A percentile compares a stretch with the other conserved stretches of the same genome.
Evolutionary conservation across 2,113 vertebrate species (phyloP).

Genomic region (Pelusios castaneus): DNA sequence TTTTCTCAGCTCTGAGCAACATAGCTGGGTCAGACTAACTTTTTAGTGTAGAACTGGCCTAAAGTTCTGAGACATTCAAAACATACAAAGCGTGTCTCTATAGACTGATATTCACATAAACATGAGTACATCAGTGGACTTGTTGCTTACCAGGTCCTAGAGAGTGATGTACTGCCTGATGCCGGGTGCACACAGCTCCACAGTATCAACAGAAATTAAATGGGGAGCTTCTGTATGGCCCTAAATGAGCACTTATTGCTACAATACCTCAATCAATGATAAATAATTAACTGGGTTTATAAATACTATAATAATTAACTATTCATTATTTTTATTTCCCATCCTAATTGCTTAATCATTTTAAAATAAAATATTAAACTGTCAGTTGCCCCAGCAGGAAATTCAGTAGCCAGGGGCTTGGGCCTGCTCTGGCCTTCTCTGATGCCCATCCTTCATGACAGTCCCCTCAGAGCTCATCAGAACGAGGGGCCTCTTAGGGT

Average conservation of each 20-base stretch:
- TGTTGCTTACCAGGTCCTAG: not conserved
- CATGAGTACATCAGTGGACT: not conserved
- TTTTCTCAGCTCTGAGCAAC: not conserved
- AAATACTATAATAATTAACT: not conserved
- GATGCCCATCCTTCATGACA: not conserved
- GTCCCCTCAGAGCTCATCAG: not conserved
- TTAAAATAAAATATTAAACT: not conserved
- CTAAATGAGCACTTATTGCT: not conserved
- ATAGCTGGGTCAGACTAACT: not conserved
- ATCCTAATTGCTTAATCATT: not conserved
- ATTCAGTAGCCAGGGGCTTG: not conserved
- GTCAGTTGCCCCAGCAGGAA: not conserved
- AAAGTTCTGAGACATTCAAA: not conserved
- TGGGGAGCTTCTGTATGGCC: not conserved
- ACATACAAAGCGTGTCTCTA: not conserved
- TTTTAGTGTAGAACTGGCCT: not conserved
- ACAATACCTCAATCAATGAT: not conserved
- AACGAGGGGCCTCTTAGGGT: no score
- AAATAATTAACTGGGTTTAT: not conserved
- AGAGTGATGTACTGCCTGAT: not conserved
- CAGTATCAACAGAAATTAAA: not conserved
- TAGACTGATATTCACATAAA: not conserved
- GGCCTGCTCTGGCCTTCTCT: not conserved
- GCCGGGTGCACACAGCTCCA: not conserved
- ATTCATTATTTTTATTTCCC: not conserved